Evolutionary conservation across 2,888 invertebrate species (phyloP), one percentile per base, ranked within the genome.

Genomic region (Apocheima hispidaria): DNA sequence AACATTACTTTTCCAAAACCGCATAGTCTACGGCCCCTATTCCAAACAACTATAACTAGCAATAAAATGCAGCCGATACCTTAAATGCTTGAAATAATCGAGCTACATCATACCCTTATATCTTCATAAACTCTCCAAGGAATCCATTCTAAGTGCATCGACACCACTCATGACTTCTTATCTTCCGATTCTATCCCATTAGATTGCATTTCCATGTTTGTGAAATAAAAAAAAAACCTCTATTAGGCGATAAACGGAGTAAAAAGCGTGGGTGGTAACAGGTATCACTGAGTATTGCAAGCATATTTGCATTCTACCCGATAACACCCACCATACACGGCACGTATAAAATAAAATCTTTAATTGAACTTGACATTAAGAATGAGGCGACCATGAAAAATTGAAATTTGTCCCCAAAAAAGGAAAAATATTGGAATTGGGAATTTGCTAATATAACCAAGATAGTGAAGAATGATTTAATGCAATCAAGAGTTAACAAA

Each of bases 151-250:
- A 60, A 73, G 75, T 76, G 66, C 76, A 66, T 74, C 69, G 72
- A 75, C 63, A 48, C 16, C 20, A 21, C 6, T 4, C 38, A 14
- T 50, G 26, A 28, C 9, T 36, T 16, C 72, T 69, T 75, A 64
- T 76, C 72, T 75, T 72, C 68, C 73, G 68, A 73, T 68, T 67
- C 51, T 61, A 66, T 65, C 59, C 64, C 57, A 59, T 62, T 60
- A 64, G 65, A 84, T 81, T 82, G 77, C 73, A 57, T 82, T 79
- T 79, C 79, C 79, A 83, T 84, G 79, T 84, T 75, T 69, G 72
- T 69, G 66, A 64, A 73, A 75, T 73, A n/a, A 55, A 75, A 75
- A 72, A 73, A 78, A 77, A 77, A 74, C 67, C 72, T 63, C 69
- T 77, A 76, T 74, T 80, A 78, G 67, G 51, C 72, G 77, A 80